These are phyloP conservation scores for Oxytorus armatus DNA, from an alignment of 2,888 invertebrate species.

Conservation along the genomic window DNA sequence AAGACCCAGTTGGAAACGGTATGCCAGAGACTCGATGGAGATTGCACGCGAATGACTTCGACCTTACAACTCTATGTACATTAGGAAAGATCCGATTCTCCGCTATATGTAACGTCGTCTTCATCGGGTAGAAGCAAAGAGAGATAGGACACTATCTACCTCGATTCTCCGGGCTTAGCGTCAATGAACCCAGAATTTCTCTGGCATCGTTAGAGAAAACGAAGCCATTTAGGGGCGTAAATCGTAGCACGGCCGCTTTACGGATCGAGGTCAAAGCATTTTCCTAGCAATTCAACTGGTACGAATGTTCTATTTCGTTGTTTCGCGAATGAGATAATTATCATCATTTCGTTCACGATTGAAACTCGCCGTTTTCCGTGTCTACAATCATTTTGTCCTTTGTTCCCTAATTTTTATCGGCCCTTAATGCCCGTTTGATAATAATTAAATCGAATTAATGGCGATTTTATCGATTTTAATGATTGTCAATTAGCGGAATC, in stretches of 20 bases:
- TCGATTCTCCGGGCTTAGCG: background rate
- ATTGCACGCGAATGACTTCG: constrained; percentile 47
- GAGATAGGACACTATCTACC: constrained; percentile 17
- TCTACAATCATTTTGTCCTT: background rate
- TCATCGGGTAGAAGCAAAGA: constrained; percentile 7
- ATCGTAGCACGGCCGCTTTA: background rate
- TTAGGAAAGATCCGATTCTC: constrained; percentile 14
- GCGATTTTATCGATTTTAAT: too few relatives aligned
- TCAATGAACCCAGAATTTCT: constrained; percentile 35
- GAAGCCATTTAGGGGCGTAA: constrained; percentile 16
- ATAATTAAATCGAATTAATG: too few relatives aligned
- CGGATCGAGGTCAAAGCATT: constrained; percentile 1
- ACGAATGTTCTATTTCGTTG: background rate
- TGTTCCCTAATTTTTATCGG: too few relatives aligned
- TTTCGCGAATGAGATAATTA: background rate
- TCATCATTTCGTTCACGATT: background rate
- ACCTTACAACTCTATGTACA: constrained; percentile 37
- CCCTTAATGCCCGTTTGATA: too few relatives aligned
- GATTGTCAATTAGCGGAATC: background rate
- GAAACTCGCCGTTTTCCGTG: background rate
- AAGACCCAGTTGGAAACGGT: constrained; percentile 54
- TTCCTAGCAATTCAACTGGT: constrained; percentile 3
- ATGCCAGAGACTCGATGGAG: constrained; percentile 53
- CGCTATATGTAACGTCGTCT: constrained; percentile 7
- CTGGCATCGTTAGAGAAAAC: constrained; percentile 48